Percentiles rank a stretch among this genome's conserved stretches.
These are phyloP conservation scores for Dugesia japonica DNA, from an alignment of 2,888 invertebrate genomes.

Conservation along the genomic window DNA sequence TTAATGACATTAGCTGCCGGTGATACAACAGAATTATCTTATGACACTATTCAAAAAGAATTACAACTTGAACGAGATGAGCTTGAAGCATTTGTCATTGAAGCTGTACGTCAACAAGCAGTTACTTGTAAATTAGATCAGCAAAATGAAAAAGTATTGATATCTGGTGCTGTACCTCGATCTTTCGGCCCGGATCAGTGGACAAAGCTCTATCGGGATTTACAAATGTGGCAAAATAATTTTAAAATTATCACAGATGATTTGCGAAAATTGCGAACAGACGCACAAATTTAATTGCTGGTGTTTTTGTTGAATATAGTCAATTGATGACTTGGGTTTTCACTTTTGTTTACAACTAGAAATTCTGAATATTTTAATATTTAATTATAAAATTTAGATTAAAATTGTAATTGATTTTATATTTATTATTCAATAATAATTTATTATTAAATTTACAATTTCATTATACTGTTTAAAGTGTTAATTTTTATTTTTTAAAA, in stretches of 20 bases:
- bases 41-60: constrained; percentile 70
- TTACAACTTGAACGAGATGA: constrained; percentile 68
- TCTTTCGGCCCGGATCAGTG: constrained; percentile 83
- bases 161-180: constrained; percentile 81
- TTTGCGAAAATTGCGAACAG: background rate
- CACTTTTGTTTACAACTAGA: too few relatives aligned
- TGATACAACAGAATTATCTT: constrained; percentile 68
- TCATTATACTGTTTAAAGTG: too few relatives aligned
- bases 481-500: too few relatives aligned
- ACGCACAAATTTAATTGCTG: background rate
- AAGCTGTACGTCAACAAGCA: constrained; percentile 65
- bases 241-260: background rate
- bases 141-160: constrained; percentile 63
- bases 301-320: too few relatives aligned
- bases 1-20: constrained; percentile 93
- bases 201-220: constrained; percentile 62
- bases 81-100: constrained; percentile 88
- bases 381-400: too few relatives aligned
- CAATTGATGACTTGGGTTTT: too few relatives aligned
- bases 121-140: constrained; percentile 85
- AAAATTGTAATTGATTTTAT: too few relatives aligned
- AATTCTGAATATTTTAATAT: too few relatives aligned
- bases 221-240: constrained; percentile 23
- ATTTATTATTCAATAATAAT: too few relatives aligned
- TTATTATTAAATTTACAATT: too few relatives aligned